Percentiles rank a stretch among this genome's conserved stretches.
Conservation (phyloP, 37 sponge, comb jelly and placozoan species). For the Spongia lamella region DNA sequence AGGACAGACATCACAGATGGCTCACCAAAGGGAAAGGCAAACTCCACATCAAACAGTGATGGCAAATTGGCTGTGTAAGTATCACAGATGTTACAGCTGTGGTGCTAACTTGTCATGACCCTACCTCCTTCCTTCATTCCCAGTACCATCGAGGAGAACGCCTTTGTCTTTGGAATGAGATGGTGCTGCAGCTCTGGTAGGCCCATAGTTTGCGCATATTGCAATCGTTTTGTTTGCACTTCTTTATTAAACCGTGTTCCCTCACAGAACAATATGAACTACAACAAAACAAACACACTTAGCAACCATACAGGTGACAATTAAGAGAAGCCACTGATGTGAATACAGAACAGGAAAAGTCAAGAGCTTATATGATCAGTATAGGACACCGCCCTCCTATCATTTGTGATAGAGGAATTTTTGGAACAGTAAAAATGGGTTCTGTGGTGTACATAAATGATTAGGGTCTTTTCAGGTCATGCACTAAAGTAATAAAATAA, state of each 20-base stretch:
- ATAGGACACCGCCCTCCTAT: too few relatives aligned
- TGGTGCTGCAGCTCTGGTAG: constrained; percentile 74
- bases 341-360: too few relatives aligned
- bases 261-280: constrained; percentile 74
- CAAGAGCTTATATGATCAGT: too few relatives aligned
- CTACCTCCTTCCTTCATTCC: background rate
- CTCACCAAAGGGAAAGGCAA: constrained; percentile 43
- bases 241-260: constrained; percentile 78
- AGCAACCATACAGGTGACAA: background rate
- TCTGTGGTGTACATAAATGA: too few relatives aligned
- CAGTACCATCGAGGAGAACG: constrained; percentile 26
- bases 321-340: too few relatives aligned
- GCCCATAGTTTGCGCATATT: constrained; percentile 56
- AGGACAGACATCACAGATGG: constrained; percentile 41
- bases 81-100: background rate
- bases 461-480: too few relatives aligned
- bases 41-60: constrained; percentile 46
- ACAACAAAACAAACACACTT: background rate
- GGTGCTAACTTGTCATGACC: background rate
- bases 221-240: constrained; percentile 46
- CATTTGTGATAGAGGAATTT: too few relatives aligned
- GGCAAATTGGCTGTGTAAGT: constrained; percentile 31
- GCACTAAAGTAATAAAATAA: too few relatives aligned
- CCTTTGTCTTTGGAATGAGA: constrained; percentile 76
- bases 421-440: too few relatives aligned